Evolutionary conservation across 2,797 vertebrate species (phyloP), one percentile per base, ranked within the genome.

Genomic region (Acrossocheilus wenchowensis): DNA sequence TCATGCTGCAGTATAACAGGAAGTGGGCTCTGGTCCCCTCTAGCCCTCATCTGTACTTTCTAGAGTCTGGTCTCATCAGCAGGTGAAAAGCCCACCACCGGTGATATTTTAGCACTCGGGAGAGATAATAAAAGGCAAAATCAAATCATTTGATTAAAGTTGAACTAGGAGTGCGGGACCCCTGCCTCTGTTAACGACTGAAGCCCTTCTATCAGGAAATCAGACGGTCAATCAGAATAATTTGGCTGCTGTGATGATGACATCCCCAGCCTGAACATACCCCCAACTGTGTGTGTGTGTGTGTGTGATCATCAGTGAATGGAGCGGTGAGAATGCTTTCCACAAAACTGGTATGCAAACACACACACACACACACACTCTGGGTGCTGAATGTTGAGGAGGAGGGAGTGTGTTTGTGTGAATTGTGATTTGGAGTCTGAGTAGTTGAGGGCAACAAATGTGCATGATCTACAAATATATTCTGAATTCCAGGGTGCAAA

Each of bases 211-310:
- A 93, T 93, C 94, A 94, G 93, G 89, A 95, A 96, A 95, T 96
- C 94, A 96, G 93, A 85, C 89, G 91, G 92, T 94, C 94, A 96
- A 96, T 96, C 95, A 95, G 94, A 95, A 96, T 96, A 95, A 96
- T 95, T 95, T 94, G 91, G 92, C 93, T 90, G 89, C 92, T 92
- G 93, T 93, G 94, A 93, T 94, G 95, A 95, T 95, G 94, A 94
- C 93, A 94, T 93, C 93, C 94, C 79, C 66, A 83, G 79, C 68
- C 82, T 72, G 72, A 86, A 87, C 73, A 74, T 68, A 84, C 89
- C 79, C 81, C 88, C 87, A 74, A 78, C 78, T 34, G 86, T 48
- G 86, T 66, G 87, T 84, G 80, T 74, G 77, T 64, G 23, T 86
- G 57, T 34, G 64, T 73, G 52, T 72, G 81, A 86, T 87, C 73